Conservation (phyloP, 1,140 invertebrate genomes). For the Sitobion miscanthi region DNA sequence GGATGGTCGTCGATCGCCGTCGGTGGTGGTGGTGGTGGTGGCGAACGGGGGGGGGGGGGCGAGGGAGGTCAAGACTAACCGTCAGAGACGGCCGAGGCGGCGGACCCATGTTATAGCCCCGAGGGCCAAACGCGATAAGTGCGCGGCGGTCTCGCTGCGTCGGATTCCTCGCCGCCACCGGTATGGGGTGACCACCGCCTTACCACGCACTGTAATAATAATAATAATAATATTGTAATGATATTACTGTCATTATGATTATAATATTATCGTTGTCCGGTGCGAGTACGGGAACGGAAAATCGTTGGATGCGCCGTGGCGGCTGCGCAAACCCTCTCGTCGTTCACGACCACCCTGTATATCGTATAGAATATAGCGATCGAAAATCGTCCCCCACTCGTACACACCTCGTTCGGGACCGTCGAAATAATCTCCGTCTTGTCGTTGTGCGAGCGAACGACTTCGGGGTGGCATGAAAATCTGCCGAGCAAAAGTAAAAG, state of each 20-base stretch:
- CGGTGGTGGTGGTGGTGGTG: background rate
- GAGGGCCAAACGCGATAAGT: slow-evolving; percentile 10
- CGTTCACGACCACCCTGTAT: too few species aligned
- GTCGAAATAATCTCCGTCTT: background rate
- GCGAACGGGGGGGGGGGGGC: background rate
- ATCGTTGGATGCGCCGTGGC: background rate
- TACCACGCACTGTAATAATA: background rate
- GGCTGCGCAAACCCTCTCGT: background rate
- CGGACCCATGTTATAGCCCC: slow-evolving; percentile 41
- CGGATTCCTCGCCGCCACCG: slow-evolving; percentile 37
- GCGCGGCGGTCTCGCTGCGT: background rate
- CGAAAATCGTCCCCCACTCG: too few species aligned
- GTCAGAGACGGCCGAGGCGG: background rate
- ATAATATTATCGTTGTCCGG: background rate
- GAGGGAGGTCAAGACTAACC: slow-evolving; percentile 14
- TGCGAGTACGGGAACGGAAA: background rate
- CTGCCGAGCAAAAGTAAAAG: background rate
- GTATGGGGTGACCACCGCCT: slow-evolving; percentile 6
- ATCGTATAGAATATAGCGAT: too few species aligned
- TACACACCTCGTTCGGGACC: too few species aligned
- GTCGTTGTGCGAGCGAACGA: too few species aligned
- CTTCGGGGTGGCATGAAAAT: background rate
- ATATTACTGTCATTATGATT: background rate
- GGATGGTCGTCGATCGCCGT: too few species aligned
- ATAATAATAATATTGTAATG: background rate